phyloP scores from a whole-genome alignment of 2,797 vertebrate species.

The Ispidina lecontei region DNA sequence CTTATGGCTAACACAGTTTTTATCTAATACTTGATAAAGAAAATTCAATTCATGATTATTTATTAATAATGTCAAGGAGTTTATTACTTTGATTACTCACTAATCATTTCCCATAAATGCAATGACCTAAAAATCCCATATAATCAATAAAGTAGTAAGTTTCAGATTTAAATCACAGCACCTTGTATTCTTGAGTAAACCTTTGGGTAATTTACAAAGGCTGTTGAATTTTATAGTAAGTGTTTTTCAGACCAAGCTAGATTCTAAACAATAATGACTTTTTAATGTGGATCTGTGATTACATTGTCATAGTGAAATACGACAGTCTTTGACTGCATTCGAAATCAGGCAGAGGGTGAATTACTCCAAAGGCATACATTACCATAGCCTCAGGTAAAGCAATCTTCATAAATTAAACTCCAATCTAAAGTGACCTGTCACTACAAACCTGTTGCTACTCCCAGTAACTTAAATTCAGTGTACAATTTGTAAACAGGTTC shows the following conservation, averaged over 20 bases:
- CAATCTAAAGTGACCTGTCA: slow-evolving; percentile 91
- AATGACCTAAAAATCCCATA: slow-evolving; percentile 76
- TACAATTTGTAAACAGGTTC: slow-evolving; percentile 77
- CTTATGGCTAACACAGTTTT: background rate
- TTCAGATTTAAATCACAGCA: slow-evolving; percentile 87
- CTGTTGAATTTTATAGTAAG: slow-evolving; percentile 93
- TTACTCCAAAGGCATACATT: slow-evolving; percentile 89
- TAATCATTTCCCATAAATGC: slow-evolving; percentile 85
- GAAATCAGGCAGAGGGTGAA: slow-evolving; percentile 91
- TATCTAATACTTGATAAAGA: slow-evolving; percentile 26
- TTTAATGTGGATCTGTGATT: slow-evolving; percentile 99
- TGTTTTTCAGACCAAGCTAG: slow-evolving; percentile 93
- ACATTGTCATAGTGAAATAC: slow-evolving; percentile 99
- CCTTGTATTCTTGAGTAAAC: slow-evolving; percentile 93
- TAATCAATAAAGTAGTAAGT: slow-evolving; percentile 90
- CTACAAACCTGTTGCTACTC: slow-evolving; percentile 81
- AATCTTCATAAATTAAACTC: slow-evolving; percentile 99
- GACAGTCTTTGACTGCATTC: slow-evolving; percentile 87
- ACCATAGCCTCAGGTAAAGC: slow-evolving; percentile 88
- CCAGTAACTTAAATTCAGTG: slow-evolving; percentile 75
- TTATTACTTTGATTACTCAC: slow-evolving; percentile 85
- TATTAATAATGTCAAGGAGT: slow-evolving; percentile 79
- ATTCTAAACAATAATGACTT: slow-evolving; percentile 99
- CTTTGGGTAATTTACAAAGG: slow-evolving; percentile 91
- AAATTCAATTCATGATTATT: slow-evolving; percentile 75